Evolutionary conservation across 1,140 invertebrate species (phyloP).

Genomic region (Drosophila azteca): DNA sequence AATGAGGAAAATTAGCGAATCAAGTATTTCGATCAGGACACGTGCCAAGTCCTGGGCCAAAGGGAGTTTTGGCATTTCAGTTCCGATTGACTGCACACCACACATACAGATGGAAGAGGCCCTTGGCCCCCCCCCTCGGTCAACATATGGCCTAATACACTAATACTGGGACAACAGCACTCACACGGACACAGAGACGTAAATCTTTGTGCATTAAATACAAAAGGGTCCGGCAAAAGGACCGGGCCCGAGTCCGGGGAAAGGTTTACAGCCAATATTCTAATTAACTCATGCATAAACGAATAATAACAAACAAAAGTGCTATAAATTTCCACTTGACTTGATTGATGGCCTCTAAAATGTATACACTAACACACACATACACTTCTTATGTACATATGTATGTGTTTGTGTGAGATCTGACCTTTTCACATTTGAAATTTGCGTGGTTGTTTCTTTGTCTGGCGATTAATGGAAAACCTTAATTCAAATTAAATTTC

Average conservation of each 20-base stretch:
- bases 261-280: slow-evolving; percentile 74
- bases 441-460: slow-evolving; percentile 16
- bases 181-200: slow-evolving; percentile 35
- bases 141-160: slow-evolving; percentile 30
- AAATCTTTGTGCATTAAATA: slow-evolving; percentile 71
- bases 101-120: slow-evolving; percentile 4
- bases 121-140: slow-evolving; percentile 23
- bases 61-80: slow-evolving; percentile 32
- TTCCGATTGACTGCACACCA: slow-evolving; percentile 41
- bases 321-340: slow-evolving; percentile 82
- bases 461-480: slow-evolving; percentile 30
- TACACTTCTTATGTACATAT: slow-evolving; percentile 9
- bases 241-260: slow-evolving; percentile 53
- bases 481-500: slow-evolving; percentile 38
- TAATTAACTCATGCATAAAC: slow-evolving; percentile 83
- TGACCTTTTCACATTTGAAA: slow-evolving; percentile 56
- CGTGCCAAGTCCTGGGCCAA: slow-evolving; percentile 34
- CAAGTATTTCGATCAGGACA: slow-evolving; percentile 36
- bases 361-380: slow-evolving; percentile 29
- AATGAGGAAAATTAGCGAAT: slow-evolving; percentile 66
- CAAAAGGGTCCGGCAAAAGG: slow-evolving; percentile 41
- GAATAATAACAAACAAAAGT: slow-evolving; percentile 83
- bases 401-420: slow-evolving; percentile 1
- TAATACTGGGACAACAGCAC: slow-evolving; percentile 30
- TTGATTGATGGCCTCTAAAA: slow-evolving; percentile 73